phyloP scores from a whole-genome alignment of 2,888 invertebrate genomes.

The Cryptops parisi region DNA sequence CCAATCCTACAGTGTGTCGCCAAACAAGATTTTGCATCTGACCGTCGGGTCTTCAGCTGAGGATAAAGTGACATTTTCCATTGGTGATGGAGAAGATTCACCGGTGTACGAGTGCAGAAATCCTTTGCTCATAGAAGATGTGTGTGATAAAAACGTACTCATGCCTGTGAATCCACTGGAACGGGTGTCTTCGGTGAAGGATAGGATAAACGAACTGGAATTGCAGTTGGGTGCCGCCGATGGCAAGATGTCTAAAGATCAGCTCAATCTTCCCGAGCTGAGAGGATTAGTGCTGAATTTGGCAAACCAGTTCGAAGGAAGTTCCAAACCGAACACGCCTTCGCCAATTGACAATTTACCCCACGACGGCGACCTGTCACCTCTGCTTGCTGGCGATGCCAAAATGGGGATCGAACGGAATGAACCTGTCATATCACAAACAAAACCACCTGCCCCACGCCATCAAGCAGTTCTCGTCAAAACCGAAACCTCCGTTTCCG shows the following conservation, averaged over 20 bases:
- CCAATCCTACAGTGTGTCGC: slow-evolving; percentile 74
- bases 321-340: slow-evolving; percentile 19
- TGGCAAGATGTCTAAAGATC: slow-evolving; percentile 18
- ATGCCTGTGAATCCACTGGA: slow-evolving; percentile 9
- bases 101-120: slow-evolving; percentile 21
- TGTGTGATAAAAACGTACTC: slow-evolving; percentile 2
- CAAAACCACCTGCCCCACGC: slow-evolving; percentile 25
- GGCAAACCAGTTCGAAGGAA: slow-evolving; percentile 41
- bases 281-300: slow-evolving; percentile 41
- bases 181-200: slow-evolving; percentile 46
- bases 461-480: slow-evolving; percentile 34
- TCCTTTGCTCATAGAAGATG: slow-evolving; percentile 16
- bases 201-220: slow-evolving; percentile 58
- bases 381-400: not conserved
- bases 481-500: slow-evolving; percentile 53
- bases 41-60: slow-evolving; percentile 26
- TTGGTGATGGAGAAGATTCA: slow-evolving; percentile 16
- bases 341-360: slow-evolving; percentile 26
- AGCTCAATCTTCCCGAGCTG: slow-evolving; percentile 22
- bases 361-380: not conserved
- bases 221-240: slow-evolving; percentile 21
- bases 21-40: slow-evolving; percentile 46
- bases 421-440: slow-evolving; percentile 30
- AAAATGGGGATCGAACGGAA: slow-evolving; percentile 25
- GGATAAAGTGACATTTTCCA: slow-evolving; percentile 12